Evolutionary conservation across 2,797 vertebrate species (phyloP), one percentile per base, ranked within the genome.

Genomic region (Anguilla obscura): DNA sequence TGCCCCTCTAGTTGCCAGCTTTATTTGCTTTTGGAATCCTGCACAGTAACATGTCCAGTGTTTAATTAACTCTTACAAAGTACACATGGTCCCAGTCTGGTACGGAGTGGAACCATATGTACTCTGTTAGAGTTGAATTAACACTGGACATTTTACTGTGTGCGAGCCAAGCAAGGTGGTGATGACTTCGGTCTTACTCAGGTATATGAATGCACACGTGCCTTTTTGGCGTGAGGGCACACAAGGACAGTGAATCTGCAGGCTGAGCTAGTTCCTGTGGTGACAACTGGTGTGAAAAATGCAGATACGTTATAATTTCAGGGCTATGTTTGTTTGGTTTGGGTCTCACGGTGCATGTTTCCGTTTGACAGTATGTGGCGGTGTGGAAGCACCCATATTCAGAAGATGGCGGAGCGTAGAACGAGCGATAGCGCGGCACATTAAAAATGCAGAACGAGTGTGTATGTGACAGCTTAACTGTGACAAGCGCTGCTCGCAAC

Each of bases 371-470:
- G 10, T 1, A 16, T 5, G 82, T 33, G 45, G 79, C 9, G 16
- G 79, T n/a, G 40, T 50, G 18, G 27, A 82, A 82, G 45, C 74
- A 79, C 2, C 79, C 16, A 9, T 56, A 56, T 56, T 30, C 82
- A 30, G 50, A 14, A 56, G n/a, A 30, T 27, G 24, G 21, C 21
- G 30, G 50, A 56, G 24, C 14, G 12, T 3, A 56, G n/a, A 50
- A 82, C 24, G 50, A 56, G 6, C 14, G 12, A 54, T 84, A 52
- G 50, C 45, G 8, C 12, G 24, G 50, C n/a, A 16, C 50, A 56
- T 84, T 84, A 84, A 84, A 83, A 83, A 83, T 83, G 45, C 80
- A 83, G 52, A 83, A 16, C 12, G 50, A 56, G 40, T n/a, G 82
- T 56, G 30, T 56, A 56, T 18, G 52, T 56, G 82, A 30, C 82